A percentile compares a stretch with the other conserved stretches of the same genome.
phyloP scores from a whole-genome alignment of 2,888 invertebrate genomes.

The Nesidiocoris tenuis region DNA sequence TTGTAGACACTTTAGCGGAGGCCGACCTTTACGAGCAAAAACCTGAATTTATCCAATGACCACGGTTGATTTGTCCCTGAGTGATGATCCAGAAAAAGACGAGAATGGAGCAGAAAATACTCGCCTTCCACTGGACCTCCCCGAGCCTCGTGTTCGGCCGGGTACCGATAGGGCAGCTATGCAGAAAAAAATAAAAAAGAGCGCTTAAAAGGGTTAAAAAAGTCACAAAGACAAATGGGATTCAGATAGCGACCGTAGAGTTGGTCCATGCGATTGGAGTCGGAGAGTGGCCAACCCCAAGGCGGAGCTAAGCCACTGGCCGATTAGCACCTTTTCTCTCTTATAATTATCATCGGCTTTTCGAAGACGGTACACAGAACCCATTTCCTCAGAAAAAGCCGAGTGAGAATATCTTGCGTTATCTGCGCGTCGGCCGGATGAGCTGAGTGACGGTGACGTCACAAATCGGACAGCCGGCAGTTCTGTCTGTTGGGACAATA shows the following conservation, averaged over 20 bases:
- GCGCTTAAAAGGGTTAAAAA: neutral
- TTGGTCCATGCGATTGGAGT: neutral
- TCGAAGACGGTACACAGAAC: neutral
- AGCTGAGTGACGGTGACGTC: too few relatives aligned
- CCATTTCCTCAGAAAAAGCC: neutral
- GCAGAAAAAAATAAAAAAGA: too few relatives aligned
- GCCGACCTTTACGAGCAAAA: too few relatives aligned
- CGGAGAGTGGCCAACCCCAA: neutral
- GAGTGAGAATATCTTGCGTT: neutral
- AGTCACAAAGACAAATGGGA: neutral
- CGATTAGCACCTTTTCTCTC: neutral
- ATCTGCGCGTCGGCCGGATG: too few relatives aligned
- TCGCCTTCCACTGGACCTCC: neutral
- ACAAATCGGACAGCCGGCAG: too few relatives aligned
- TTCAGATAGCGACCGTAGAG: too few relatives aligned
- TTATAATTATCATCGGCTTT: neutral
- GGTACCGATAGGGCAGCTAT: neutral
- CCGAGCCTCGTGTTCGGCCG: too few relatives aligned
- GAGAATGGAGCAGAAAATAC: neutral
- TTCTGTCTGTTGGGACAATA: too few relatives aligned
- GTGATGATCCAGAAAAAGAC: too few relatives aligned
- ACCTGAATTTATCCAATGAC: too few relatives aligned
- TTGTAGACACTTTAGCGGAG: too few relatives aligned
- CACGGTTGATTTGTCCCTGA: too few relatives aligned
- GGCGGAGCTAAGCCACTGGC: neutral